Base-by-base conservation (phyloP, 2,797 vertebrate species). In the Etheostoma nigrum region DNA sequence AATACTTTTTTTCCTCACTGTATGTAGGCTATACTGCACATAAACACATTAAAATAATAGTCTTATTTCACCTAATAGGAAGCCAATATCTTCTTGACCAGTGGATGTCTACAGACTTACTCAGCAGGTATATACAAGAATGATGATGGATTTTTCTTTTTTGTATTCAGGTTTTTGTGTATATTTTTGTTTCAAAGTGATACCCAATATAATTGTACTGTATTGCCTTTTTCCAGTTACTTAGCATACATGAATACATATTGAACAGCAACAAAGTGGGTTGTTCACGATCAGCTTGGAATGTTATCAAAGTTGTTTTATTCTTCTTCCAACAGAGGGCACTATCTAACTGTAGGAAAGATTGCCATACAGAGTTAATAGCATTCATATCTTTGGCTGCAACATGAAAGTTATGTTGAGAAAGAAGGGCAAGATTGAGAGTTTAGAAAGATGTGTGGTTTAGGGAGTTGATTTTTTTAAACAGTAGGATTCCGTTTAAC, bases 291-390 rank as follows among this genome's bases (percentile, higher is more conserved):
- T 30, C 19, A 42, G 1, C 5, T 15, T 11, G 18, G 12, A 33
- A 52, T 42, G 19, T 54, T 14, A 27, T 42, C 2, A 42, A 72
- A 54, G 12, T 1, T 80, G 61, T 82, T 83, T n/a, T 21, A 63
- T 13, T n/a, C 4, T 45, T 59, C 1, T 5, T 81, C 74, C 91
- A 89, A 57, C 25, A 91, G 92, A 86, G 72, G 74, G 84, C 85
- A 47, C 63, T 48, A n/a, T 76, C 21, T 48, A 67, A 21, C 66
- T 60, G 40, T 1, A 61, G 9, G 23, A 76, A 47, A 51, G 1
- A 45, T 14, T 54, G 8, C 21, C 40, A 11, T 18, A 30, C 11
- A 5, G 40, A 2, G n/a, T 55, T 51, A 8, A 11, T 27, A 23
- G 58, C 25, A 4, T 36, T 51, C 4, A 44, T 45, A 19, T 40